phyloP scores from a whole-genome alignment of 2,113 vertebrate genomes.

The Arvicanthis niloticus region DNA sequence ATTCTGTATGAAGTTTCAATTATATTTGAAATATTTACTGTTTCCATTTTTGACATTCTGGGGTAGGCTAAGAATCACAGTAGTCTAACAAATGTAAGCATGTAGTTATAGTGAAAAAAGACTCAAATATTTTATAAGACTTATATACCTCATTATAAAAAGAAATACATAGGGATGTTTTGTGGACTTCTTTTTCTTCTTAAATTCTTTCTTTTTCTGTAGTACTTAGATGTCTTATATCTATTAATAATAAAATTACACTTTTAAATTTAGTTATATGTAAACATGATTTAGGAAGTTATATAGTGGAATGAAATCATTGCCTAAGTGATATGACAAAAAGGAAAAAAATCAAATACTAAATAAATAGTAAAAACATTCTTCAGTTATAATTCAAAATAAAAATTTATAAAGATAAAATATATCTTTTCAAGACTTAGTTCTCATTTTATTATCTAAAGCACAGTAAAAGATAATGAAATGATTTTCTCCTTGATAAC shows the following conservation, averaged over 20 bases:
- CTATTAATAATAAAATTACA: background rate
- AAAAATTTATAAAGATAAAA: background rate
- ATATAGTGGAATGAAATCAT: background rate
- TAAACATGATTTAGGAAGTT: background rate
- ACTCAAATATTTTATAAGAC: background rate
- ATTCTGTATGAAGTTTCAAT: background rate
- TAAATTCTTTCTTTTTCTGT: background rate
- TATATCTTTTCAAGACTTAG: background rate
- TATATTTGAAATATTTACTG: background rate
- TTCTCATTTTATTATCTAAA: background rate
- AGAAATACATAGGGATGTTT: background rate
- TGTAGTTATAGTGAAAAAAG: background rate
- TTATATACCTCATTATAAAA: background rate
- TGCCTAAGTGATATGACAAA: background rate
- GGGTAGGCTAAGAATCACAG: background rate
- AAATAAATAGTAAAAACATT: background rate
- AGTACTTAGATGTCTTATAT: background rate
- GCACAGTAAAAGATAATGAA: accelerated
- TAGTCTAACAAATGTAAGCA: background rate
- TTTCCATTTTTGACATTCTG: background rate
- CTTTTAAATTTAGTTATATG: background rate
- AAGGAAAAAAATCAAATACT: background rate
- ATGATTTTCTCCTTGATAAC: background rate
- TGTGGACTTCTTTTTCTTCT: background rate
- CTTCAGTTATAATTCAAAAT: background rate